Percentiles rank a stretch among this genome's conserved stretches.
phyloP scores from a whole-genome alignment of 2,797 vertebrate species.

The Phyllotis vaccarum region DNA sequence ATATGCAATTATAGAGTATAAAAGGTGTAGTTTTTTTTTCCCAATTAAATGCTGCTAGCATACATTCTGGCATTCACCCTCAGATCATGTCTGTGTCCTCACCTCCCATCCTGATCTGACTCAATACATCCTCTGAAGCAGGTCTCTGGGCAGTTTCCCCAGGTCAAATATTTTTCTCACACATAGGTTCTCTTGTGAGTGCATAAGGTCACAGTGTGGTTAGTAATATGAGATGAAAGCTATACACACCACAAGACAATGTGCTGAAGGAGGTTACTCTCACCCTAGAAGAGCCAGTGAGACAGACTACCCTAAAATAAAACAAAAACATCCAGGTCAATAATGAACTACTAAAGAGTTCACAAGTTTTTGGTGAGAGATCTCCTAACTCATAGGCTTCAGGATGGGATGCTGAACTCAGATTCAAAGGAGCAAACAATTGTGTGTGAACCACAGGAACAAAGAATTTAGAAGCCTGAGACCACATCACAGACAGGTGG shows the following conservation, averaged over 20 bases:
- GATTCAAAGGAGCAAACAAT: background rate
- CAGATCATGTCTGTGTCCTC: background rate
- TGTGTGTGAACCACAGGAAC: background rate
- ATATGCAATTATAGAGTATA: background rate
- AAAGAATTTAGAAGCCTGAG: background rate
- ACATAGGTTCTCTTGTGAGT: background rate
- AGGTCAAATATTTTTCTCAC: background rate
- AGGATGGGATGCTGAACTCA: background rate
- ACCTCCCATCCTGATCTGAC: background rate
- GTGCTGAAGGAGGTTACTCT: background rate
- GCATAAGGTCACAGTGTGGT: background rate
- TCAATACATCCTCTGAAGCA: background rate
- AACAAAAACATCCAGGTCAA: background rate
- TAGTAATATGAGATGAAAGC: background rate
- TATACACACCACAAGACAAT: background rate
- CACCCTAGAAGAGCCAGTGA: background rate
- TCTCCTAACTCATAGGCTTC: background rate
- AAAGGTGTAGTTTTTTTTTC: background rate
- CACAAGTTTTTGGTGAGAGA: background rate
- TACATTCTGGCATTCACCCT: background rate
- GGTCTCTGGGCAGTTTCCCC: background rate
- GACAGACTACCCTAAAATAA: background rate
- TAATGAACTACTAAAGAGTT: background rate
- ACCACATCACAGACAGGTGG: background rate
- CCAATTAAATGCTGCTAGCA: background rate